Evolutionary conservation across 2,888 invertebrate genomes (phyloP), one percentile per base, ranked within the genome.

Genomic region (Malthinus seriepunctatus): DNA sequence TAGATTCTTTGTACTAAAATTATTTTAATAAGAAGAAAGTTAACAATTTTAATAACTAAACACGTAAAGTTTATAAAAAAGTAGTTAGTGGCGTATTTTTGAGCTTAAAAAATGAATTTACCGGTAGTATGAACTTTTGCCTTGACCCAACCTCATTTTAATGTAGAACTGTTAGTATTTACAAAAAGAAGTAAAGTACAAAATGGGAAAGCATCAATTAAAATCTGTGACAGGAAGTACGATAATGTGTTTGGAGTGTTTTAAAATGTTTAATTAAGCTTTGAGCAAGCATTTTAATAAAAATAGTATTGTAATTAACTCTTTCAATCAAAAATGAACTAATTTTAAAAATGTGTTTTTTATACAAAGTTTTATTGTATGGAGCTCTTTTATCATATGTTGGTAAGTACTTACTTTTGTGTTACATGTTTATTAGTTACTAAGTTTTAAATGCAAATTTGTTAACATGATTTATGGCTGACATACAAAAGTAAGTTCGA

Each of bases 61-160:
- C 12, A 23, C 5, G 12, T 42, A 23, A 42, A 42, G 12, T 14
- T 42, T 14, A 6, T 23, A 23, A 15, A 15, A 15, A 42, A 42
- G 23, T 9, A 42, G 15, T 15, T 10, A 14, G 39, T 42, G 23
- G 15, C 15, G 14, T n/a, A 9, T 15, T 42, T 42, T 45, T 45
- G 8, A 45, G 5, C 31, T 45, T 23, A 45, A n/a, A 10, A 45
- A 32, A 32, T 31, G n/a, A 14, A 32, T 14, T 47, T 34, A 66
- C 64, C 66, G 64, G 66, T 66, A 64, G 61, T 39, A 63, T 66
- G 66, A 66, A 66, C 66, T 66, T 64, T 61, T 64, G 63, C 63
- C 63, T 56, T 52, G 63, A 52, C 52, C 54, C 50, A 61, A 63
- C 59, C 59, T 59, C 49, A 54, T 59, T 59, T 52, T 32, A 42